A percentile compares a stretch with the other conserved stretches of the same genome.
phyloP scores from a whole-genome alignment of 2,113 vertebrate genomes.

The Mobula hypostoma region DNA sequence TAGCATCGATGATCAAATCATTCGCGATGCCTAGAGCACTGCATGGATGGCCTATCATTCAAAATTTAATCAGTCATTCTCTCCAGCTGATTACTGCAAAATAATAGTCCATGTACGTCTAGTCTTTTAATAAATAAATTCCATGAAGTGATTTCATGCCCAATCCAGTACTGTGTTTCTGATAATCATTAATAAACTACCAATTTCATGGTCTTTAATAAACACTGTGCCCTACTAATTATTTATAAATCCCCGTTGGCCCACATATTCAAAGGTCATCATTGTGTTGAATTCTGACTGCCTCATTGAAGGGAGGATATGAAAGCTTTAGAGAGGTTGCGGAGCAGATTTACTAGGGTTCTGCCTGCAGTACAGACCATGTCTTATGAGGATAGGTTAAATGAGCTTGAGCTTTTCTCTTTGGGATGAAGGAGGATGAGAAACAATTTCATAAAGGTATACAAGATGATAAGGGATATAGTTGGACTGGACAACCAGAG shows the following conservation, averaged over 20 bases:
- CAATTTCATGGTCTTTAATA: neutral
- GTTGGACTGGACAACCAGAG: no score
- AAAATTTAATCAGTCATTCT: neutral
- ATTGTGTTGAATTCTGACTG: no score
- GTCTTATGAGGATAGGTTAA: no score
- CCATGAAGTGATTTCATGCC: conserved; percentile 2
- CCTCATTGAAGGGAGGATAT: no score
- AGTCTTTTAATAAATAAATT: conserved; percentile 9
- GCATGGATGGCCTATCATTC: neutral
- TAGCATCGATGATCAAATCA: conserved; percentile 1
- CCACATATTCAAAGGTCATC: neutral
- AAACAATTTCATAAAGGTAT: no score
- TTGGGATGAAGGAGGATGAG: no score
- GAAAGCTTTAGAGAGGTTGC: no score
- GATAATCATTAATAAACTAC: neutral
- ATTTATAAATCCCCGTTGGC: neutral
- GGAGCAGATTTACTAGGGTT: no score
- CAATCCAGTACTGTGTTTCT: neutral
- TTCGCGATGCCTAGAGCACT: neutral
- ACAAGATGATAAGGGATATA: no score
- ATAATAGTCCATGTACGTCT: neutral
- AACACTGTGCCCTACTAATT: neutral
- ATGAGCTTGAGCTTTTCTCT: no score
- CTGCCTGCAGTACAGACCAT: no score
- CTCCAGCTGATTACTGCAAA: conserved; percentile 3